phyloP scores from a whole-genome alignment of 2,113 vertebrate species.

The Otocyon megalotis region DNA sequence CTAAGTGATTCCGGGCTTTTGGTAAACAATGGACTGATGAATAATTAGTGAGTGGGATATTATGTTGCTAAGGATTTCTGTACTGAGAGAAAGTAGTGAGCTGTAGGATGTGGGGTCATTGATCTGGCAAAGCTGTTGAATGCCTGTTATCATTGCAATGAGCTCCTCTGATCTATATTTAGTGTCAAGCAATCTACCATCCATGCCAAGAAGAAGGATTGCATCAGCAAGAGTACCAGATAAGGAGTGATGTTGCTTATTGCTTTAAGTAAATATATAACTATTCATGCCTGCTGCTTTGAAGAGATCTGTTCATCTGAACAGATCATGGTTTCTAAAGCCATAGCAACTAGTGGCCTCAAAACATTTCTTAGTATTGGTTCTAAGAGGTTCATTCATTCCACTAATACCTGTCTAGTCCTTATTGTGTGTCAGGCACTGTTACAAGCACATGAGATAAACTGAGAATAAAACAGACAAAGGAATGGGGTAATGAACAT shows the following conservation, averaged over 20 bases:
- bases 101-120: neutral
- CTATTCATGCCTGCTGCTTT: neutral
- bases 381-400: neutral
- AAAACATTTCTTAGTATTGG: neutral
- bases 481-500: neutral
- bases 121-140: constrained; percentile 36
- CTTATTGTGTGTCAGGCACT: neutral
- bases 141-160: constrained; percentile 14
- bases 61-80: constrained; percentile 4
- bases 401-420: neutral
- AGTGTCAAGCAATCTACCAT: constrained; percentile 2
- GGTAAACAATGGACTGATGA: neutral
- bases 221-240: neutral
- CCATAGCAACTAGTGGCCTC: neutral
- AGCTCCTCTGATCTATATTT: constrained; percentile 35
- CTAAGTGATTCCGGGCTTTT: neutral
- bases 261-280: constrained; percentile 46
- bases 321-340: neutral
- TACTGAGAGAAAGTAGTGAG: neutral
- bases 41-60: neutral
- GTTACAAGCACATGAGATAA: neutral
- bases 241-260: neutral
- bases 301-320: neutral
- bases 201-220: neutral
- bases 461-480: neutral